phyloP scores from a whole-genome alignment of 2,113 vertebrate genomes.

The Lates calcarifer region DNA sequence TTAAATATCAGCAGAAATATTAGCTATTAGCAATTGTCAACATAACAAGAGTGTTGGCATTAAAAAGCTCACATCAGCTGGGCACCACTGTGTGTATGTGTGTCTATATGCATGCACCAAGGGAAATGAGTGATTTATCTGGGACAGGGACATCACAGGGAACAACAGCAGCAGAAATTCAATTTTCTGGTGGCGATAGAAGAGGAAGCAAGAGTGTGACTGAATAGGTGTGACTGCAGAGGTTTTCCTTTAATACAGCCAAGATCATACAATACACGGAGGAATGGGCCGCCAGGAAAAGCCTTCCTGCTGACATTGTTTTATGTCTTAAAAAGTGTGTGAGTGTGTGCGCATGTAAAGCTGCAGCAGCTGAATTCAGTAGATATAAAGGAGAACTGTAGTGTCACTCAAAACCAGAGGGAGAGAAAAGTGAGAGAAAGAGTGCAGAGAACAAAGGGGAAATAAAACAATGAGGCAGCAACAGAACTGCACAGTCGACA shows the following conservation, averaged over 20 bases:
- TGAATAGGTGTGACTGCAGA: conserved; percentile 78
- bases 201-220: conserved; percentile 64
- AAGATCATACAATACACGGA: conserved; percentile 70
- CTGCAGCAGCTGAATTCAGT: conserved; percentile 75
- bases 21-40: conserved; percentile 42
- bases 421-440: conserved; percentile 26
- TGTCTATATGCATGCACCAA: conserved; percentile 51
- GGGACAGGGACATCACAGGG: conserved; percentile 78
- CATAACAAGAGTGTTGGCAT: conserved; percentile 38
- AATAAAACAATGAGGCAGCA: conserved; percentile 50
- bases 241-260: conserved; percentile 70
- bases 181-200: conserved; percentile 74
- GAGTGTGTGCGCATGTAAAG: conserved; percentile 39
- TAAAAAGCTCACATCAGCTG: conserved; percentile 26
- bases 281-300: conserved; percentile 60
- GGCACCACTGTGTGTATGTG: conserved; percentile 21
- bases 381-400: conserved; percentile 70
- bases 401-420: conserved; percentile 72
- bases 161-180: conserved; percentile 76
- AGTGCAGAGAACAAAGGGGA: conserved; percentile 46
- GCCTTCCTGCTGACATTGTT: conserved; percentile 77
- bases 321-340: conserved; percentile 63
- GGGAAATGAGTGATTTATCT: conserved; percentile 80
- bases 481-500: conserved; percentile 43
- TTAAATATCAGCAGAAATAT: conserved; percentile 29